Base-by-base conservation (phyloP, 2,888 invertebrate genomes). In the Drosophila flavopinicola region DNA sequence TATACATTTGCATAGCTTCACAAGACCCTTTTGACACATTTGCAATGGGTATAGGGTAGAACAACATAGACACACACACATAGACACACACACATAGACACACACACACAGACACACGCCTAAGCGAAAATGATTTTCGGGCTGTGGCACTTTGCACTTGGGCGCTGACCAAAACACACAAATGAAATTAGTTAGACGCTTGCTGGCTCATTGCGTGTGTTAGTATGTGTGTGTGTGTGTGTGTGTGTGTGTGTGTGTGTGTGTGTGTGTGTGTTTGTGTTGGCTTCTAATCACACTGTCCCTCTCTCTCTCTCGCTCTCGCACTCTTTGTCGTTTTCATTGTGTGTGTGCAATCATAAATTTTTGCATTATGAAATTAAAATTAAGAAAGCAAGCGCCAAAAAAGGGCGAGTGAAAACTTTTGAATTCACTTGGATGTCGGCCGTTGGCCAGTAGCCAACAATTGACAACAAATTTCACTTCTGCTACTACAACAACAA, bases 351-450 rank as follows among this genome's bases (percentile, higher is more conserved):
- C 49, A 61, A 76, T 66, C 58, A 73, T 71, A 76, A 66, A 76
- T 76, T 71, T 73, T 53, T 58, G 59, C 67, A 66, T 74, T 76
- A 74, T 74, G 48, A 66, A 72, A 74, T 74, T 74, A 72, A 71
- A 76, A 76, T 75, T 57, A 66, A 56, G 57, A 71, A 76, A 27
- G 38, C 44, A 59, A 75, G 54, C 49, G 52, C 45, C 49, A 32
- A 67, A 72, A 48, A 45, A 68, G 45, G 44, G 47, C 41, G 33
- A 69, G 41, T 38, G 45, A 41, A 64, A 75, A 75, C 42, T 71
- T 71, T 68, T 74, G 47, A 48, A 39, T 56, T 29, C 37, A 37
- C n/a, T n/a, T n/a, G n/a, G n/a, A 45, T 15, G 1, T 37, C 51
- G 54, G 53, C 45, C 32, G 10, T 48, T 58, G 72, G 76, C 75